A percentile compares a stretch with the other conserved stretches of the same genome.
Conservation (phyloP, 2,113 vertebrate genomes). For the Brienomyrus longianalis region DNA sequence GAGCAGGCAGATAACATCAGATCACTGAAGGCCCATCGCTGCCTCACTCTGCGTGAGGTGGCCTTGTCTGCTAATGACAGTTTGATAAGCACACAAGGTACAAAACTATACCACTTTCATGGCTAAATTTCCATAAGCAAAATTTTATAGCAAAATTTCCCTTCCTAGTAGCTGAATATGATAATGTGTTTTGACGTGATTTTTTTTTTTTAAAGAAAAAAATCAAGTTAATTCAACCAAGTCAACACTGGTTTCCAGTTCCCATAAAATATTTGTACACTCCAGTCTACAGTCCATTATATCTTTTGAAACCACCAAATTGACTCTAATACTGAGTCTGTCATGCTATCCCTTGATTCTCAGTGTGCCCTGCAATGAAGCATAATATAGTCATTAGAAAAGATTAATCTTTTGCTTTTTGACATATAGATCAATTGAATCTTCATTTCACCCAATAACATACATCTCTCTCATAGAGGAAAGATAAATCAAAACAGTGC, state of each 20-base stretch:
- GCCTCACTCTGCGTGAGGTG: background rate
- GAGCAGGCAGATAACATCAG: background rate
- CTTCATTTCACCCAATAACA: background rate
- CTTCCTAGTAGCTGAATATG: background rate
- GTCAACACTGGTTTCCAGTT: background rate
- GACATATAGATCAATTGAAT: background rate
- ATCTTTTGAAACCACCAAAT: background rate
- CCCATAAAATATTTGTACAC: background rate
- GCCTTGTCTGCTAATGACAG: background rate
- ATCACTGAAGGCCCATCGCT: background rate
- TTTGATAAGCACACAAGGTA: background rate
- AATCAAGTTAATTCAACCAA: background rate
- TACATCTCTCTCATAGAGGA: background rate
- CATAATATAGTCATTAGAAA: background rate
- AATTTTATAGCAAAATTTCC: background rate
- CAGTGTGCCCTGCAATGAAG: background rate
- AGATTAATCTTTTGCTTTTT: background rate
- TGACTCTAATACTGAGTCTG: background rate
- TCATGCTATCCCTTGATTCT: background rate
- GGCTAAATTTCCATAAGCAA: background rate
- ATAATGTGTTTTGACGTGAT: background rate
- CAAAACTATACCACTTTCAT: background rate
- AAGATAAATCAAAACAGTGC: background rate
- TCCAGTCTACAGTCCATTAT: background rate
- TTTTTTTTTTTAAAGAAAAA: background rate